These are phyloP conservation scores for Tachuris rubrigastra DNA, from an alignment of 2,113 vertebrate genomes.

Conservation along the genomic window DNA sequence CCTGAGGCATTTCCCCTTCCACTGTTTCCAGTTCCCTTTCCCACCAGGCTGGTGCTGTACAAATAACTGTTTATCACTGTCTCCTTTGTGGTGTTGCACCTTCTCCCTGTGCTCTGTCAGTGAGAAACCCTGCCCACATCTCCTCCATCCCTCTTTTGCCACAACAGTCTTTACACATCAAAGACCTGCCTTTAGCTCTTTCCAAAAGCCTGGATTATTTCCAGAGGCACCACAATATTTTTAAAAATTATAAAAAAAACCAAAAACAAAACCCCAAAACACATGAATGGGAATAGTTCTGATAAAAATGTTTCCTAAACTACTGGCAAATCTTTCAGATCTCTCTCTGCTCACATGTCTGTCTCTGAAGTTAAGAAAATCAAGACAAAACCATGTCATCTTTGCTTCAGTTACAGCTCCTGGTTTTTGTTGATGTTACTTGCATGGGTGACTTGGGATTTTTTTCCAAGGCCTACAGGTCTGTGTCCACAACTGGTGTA, in stretches of 20 bases:
- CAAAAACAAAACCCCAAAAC: too few species aligned
- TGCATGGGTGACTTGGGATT: rapidly evolving
- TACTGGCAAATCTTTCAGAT: background rate
- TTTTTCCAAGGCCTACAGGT: background rate
- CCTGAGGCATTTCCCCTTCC: background rate
- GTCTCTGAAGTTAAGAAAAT: background rate
- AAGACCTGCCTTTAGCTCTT: background rate
- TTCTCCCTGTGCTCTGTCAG: background rate
- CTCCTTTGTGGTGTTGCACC: background rate
- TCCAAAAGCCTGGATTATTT: background rate
- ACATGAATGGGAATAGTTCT: background rate
- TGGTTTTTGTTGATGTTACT: background rate
- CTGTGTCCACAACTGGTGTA: background rate
- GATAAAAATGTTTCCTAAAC: background rate
- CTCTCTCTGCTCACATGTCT: background rate
- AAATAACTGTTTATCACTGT: background rate
- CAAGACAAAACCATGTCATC: background rate
- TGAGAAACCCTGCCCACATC: background rate
- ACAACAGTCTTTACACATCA: background rate
- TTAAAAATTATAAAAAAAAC: background rate
- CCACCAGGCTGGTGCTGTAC: rapidly evolving
- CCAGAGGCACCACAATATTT: background rate
- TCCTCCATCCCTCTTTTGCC: background rate
- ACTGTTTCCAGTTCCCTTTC: background rate
- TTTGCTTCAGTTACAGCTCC: background rate